Percentiles rank a stretch among this genome's conserved stretches.
phyloP scores from a whole-genome alignment of 1,140 invertebrate genomes.

The Plutomurus gul region DNA sequence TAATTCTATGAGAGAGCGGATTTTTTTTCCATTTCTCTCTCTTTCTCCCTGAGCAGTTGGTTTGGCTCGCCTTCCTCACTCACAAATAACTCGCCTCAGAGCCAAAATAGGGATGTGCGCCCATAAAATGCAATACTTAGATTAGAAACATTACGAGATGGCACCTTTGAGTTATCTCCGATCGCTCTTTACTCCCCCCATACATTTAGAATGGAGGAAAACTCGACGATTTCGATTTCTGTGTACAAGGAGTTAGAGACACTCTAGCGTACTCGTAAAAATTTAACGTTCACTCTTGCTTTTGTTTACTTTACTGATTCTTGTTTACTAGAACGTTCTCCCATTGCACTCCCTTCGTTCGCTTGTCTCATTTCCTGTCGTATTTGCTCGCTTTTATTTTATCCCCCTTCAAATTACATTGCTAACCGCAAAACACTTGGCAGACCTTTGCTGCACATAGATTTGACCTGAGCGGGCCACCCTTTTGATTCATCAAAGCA shows the following conservation, averaged over 20 bases:
- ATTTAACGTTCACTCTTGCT: background rate
- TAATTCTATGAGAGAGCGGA: background rate
- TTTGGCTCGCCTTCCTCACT: background rate
- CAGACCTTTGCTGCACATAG: background rate
- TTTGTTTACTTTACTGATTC: background rate
- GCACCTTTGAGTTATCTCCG: background rate
- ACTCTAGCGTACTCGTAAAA: background rate
- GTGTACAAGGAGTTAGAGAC: too few relatives aligned
- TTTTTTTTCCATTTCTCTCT: background rate
- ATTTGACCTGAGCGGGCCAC: too few relatives aligned
- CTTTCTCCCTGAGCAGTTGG: too few relatives aligned
- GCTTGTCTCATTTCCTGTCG: background rate
- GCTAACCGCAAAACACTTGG: background rate
- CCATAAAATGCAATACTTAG: slow-evolving; percentile 9
- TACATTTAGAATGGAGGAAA: background rate
- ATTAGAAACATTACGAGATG: slow-evolving; percentile 14
- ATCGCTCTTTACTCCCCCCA: background rate
- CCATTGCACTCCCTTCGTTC: background rate
- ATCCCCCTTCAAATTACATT: background rate
- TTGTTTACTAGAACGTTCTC: background rate
- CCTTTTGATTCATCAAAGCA: too few relatives aligned
- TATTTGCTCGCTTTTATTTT: background rate
- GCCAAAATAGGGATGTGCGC: background rate
- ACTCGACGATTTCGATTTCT: background rate
- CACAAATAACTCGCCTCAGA: too few relatives aligned